Evolutionary conservation across 2,113 vertebrate genomes (phyloP).

Genomic region (Emydocephalus ijimae): DNA sequence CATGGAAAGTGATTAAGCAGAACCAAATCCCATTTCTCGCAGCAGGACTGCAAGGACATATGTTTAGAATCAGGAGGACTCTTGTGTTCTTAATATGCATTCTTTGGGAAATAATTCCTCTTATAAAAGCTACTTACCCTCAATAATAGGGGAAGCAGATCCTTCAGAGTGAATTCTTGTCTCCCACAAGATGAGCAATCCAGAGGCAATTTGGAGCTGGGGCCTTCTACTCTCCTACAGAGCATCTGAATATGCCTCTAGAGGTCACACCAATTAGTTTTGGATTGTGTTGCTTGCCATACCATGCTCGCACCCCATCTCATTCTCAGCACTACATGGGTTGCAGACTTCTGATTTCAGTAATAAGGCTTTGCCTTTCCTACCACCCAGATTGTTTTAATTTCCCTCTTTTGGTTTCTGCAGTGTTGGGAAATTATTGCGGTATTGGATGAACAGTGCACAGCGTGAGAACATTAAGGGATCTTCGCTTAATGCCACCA

Average conservation of each 20-base stretch:
- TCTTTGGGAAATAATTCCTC: constrained; percentile 16
- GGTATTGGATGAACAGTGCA: neutral
- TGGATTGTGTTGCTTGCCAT: neutral
- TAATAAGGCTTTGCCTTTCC: neutral
- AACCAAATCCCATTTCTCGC: neutral
- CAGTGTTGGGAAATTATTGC: neutral
- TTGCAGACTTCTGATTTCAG: neutral
- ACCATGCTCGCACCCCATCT: neutral
- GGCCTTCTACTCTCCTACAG: neutral
- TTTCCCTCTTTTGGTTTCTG: neutral
- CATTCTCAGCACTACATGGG: neutral
- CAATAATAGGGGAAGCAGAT: constrained; percentile 12
- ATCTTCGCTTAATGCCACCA: neutral
- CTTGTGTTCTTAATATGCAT: constrained; percentile 8
- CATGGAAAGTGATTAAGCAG: neutral
- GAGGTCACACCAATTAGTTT: neutral
- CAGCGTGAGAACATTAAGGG: neutral
- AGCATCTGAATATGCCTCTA: neutral
- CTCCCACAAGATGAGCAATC: constrained; percentile 3
- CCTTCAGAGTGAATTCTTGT: neutral
- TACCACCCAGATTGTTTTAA: neutral
- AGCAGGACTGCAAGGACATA: neutral
- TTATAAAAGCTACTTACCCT: neutral
- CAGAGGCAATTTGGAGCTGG: neutral
- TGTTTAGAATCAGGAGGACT: constrained; percentile 18